These are phyloP conservation scores for Drosophila monieri DNA, from an alignment of 2,888 invertebrate genomes.

Conservation along the genomic window DNA sequence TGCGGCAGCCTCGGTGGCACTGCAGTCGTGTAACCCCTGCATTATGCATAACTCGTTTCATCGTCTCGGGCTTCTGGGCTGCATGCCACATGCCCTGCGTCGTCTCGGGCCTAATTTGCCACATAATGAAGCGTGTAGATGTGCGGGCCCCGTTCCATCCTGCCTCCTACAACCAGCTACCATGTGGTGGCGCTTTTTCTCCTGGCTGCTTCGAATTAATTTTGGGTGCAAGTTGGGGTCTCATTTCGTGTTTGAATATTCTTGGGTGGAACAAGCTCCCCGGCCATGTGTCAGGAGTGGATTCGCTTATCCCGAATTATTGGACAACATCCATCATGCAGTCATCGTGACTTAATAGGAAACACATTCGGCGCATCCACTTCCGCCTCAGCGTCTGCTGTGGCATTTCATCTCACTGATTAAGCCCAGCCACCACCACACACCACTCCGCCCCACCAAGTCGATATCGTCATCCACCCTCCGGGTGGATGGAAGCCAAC, in stretches of 20 bases:
- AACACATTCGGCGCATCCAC: constrained; percentile 17
- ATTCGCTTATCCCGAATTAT: constrained; percentile 29
- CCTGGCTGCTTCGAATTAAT: constrained; percentile 26
- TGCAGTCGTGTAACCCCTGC: constrained; percentile 63
- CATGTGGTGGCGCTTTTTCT: constrained; percentile 5
- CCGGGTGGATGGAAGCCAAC: constrained; percentile 53
- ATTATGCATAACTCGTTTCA: constrained; percentile 76
- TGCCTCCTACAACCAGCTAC: background rate
- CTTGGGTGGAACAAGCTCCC: background rate
- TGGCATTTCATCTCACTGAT: constrained; percentile 40
- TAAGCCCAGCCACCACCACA: background rate
- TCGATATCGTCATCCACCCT: background rate
- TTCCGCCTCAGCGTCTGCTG: constrained; percentile 25
- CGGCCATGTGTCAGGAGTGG: background rate
- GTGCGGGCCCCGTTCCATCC: constrained; percentile 48
- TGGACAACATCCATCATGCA: constrained; percentile 38
- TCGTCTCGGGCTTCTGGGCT: constrained; percentile 52
- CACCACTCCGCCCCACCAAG: background rate
- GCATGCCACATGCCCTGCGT: constrained; percentile 12
- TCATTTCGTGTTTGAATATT: constrained; percentile 23
- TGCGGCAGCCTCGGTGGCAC: constrained; percentile 50
- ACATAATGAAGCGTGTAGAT: constrained; percentile 75
- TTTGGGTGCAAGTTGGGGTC: constrained; percentile 4
- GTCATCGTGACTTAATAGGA: constrained; percentile 11
- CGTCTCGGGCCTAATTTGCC: constrained; percentile 74